A percentile compares a stretch with the other conserved stretches of the same genome.
Evolutionary conservation across 2,797 vertebrate genomes (phyloP).

Genomic region (Hyperoplus lanceolatus): DNA sequence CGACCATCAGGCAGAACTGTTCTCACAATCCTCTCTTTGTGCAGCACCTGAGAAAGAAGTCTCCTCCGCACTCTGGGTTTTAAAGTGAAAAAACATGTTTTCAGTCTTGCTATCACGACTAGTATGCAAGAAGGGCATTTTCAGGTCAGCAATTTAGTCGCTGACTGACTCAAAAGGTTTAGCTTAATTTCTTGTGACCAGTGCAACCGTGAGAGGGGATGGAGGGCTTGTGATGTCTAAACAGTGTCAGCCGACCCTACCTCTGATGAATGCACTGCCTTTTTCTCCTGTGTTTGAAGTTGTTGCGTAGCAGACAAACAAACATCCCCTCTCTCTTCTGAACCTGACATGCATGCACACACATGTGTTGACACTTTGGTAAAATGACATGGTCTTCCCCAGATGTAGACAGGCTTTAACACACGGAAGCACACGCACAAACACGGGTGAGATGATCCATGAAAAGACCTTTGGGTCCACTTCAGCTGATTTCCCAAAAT

Average conservation of each 20-base stretch:
- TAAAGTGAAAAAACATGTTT: slow-evolving; percentile 21
- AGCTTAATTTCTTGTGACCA: slow-evolving; percentile 58
- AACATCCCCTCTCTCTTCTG: slow-evolving; percentile 21
- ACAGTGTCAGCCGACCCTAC: slow-evolving; percentile 51
- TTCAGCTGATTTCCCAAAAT: slow-evolving; percentile 49
- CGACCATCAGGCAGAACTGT: background rate
- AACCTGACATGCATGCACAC: slow-evolving; percentile 30
- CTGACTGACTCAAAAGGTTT: slow-evolving; percentile 36
- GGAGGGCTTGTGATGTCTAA: slow-evolving; percentile 51
- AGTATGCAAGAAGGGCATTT: slow-evolving; percentile 7
- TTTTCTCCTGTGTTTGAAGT: slow-evolving; percentile 41
- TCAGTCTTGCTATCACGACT: slow-evolving; percentile 2
- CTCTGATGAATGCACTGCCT: slow-evolving; percentile 49
- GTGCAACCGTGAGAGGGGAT: slow-evolving; percentile 7
- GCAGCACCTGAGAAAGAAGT: slow-evolving; percentile 12
- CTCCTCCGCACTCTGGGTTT: background rate
- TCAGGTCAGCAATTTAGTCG: slow-evolving; percentile 38
- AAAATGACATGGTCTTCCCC: slow-evolving; percentile 42
- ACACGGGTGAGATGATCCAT: slow-evolving; percentile 45
- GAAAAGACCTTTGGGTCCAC: slow-evolving; percentile 45
- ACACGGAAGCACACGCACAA: slow-evolving; percentile 24
- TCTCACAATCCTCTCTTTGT: slow-evolving; percentile 3
- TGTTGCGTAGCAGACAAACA: slow-evolving; percentile 32
- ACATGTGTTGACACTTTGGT: slow-evolving; percentile 41
- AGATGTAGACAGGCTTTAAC: slow-evolving; percentile 29